phyloP scores from a whole-genome alignment of 2,888 invertebrate species.

The Gasteruption jaculator region DNA sequence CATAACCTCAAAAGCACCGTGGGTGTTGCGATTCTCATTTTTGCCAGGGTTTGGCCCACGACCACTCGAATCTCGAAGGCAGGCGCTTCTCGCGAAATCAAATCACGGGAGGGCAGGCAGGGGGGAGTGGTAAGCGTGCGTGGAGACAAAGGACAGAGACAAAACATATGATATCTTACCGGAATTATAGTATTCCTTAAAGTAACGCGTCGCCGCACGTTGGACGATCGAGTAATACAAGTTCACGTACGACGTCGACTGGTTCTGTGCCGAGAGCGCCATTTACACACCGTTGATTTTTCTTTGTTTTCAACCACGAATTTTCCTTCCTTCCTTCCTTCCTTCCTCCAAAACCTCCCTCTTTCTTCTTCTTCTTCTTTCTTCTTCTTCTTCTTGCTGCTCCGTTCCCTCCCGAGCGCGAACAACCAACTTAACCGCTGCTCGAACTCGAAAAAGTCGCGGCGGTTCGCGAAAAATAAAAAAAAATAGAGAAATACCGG shows the following conservation, averaged over 20 bases:
- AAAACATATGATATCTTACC: slow-evolving; percentile 50
- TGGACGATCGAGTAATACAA: slow-evolving; percentile 67
- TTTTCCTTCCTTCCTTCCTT: slow-evolving; percentile 1
- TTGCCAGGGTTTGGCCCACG: no score
- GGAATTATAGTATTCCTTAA: slow-evolving; percentile 66
- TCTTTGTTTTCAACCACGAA: no score
- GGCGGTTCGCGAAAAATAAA: no score
- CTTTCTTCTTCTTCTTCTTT: slow-evolving; percentile 4
- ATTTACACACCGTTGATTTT: slow-evolving; percentile 48
- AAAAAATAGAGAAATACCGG: no score
- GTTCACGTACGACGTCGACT: slow-evolving; percentile 64
- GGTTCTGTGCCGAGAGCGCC: slow-evolving; percentile 52
- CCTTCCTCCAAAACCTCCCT: slow-evolving; percentile 4
- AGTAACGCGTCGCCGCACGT: slow-evolving; percentile 63
- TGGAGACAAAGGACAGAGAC: slow-evolving; percentile 10
- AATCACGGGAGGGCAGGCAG: neutral
- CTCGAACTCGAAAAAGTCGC: slow-evolving; percentile 1
- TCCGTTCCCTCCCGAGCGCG: slow-evolving; percentile 9
- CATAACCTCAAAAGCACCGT: no score
- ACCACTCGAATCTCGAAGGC: no score
- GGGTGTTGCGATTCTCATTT: no score
- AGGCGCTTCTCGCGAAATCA: slow-evolving; percentile 3
- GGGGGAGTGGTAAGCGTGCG: slow-evolving; percentile 1
- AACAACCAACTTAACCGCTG: neutral
- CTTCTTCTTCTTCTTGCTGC: slow-evolving; percentile 1